Evolutionary conservation across 1,140 invertebrate genomes (phyloP).

Genomic region (Hylaeus anthracinus): DNA sequence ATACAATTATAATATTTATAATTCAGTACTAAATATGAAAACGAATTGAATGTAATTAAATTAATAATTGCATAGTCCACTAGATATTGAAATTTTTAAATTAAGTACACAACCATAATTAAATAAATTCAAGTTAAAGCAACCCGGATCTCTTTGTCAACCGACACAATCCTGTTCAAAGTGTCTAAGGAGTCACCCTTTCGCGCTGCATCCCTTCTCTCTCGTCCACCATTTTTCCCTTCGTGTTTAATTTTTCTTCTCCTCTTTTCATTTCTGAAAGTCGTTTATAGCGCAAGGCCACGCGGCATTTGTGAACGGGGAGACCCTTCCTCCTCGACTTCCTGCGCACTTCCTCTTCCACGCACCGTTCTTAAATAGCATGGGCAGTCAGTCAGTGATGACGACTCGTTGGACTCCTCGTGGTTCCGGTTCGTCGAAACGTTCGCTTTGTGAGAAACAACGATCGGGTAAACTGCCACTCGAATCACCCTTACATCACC

Average conservation of each 20-base stretch:
- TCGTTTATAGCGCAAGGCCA: constrained; percentile 67
- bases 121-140: too few relatives aligned
- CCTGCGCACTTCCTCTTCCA: constrained; percentile 56
- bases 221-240: constrained; percentile 4
- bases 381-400: constrained; percentile 43
- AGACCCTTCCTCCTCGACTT: constrained; percentile 54
- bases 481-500: too few relatives aligned
- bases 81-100: too few relatives aligned
- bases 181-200: constrained; percentile 2
- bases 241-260: constrained; percentile 9
- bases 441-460: constrained; percentile 25
- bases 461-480: constrained; percentile 9
- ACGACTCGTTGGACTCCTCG: constrained; percentile 30
- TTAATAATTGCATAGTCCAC: too few relatives aligned
- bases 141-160: too few relatives aligned
- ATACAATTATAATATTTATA: too few relatives aligned
- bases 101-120: too few relatives aligned
- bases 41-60: too few relatives aligned
- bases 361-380: constrained; percentile 58
- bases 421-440: constrained; percentile 51
- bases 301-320: constrained; percentile 39
- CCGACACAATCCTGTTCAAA: too few relatives aligned
- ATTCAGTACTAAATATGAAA: too few relatives aligned
- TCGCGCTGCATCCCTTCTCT: constrained; percentile 9
- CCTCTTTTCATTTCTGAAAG: constrained; percentile 30